Percentiles rank a stretch among this genome's conserved stretches.
Evolutionary conservation across 2,113 vertebrate genomes (phyloP).

Genomic region (Conger conger): DNA sequence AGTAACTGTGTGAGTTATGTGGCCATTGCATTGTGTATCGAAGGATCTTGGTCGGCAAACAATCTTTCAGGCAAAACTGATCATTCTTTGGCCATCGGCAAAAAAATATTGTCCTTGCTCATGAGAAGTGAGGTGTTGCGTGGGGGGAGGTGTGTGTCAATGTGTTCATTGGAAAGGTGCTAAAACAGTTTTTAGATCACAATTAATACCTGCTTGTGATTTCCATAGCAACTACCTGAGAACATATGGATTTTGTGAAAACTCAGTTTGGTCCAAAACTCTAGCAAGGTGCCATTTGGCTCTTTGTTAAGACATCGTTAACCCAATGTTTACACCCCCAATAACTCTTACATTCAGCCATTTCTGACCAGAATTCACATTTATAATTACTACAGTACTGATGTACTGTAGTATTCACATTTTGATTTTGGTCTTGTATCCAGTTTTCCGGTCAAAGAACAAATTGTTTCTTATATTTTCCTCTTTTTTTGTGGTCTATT

Average conservation of each 20-base stretch:
- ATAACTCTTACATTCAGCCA: too few species aligned
- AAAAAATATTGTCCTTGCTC: not conserved
- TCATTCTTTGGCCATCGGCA: not conserved
- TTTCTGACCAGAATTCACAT: too few species aligned
- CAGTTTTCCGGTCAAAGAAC: too few species aligned
- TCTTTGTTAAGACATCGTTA: not conserved
- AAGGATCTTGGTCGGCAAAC: not conserved
- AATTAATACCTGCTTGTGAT: not conserved
- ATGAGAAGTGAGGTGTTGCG: not conserved
- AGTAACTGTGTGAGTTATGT: not conserved
- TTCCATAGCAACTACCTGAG: constrained; percentile 4
- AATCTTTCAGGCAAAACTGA: not conserved
- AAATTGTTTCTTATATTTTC: too few species aligned
- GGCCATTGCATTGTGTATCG: not conserved
- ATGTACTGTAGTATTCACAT: too few species aligned
- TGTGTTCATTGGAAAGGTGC: not conserved
- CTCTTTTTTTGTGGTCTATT: too few species aligned
- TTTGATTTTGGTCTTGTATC: too few species aligned
- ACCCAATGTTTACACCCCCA: not conserved
- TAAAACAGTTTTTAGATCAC: not conserved
- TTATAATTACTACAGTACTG: too few species aligned
- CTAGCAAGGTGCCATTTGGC: not conserved
- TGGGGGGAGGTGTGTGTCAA: not conserved
- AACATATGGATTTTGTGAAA: not conserved
- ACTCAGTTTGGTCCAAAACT: too few species aligned